Conservation (phyloP, 2,797 vertebrate species). For the Telmatherina bonti region DNA sequence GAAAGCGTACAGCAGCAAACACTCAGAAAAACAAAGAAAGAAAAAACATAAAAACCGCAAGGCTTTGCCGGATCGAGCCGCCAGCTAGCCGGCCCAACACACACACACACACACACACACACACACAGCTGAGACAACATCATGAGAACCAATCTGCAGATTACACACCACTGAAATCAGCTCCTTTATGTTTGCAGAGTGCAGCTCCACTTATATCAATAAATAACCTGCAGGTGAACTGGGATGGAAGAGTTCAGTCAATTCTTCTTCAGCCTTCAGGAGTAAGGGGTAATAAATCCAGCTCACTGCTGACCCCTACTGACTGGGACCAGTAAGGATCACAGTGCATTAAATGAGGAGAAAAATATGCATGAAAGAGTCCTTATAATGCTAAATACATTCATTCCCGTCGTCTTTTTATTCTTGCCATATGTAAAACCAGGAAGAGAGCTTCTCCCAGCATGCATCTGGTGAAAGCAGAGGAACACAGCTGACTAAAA, state of each 20-base stretch:
- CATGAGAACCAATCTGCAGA: slow-evolving; percentile 11
- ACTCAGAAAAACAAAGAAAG: slow-evolving; percentile 23
- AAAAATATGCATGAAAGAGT: neutral
- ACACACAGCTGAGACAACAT: slow-evolving; percentile 51
- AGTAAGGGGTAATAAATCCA: slow-evolving; percentile 3
- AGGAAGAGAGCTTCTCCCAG: neutral
- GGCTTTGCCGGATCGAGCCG: neutral
- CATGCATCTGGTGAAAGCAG: neutral
- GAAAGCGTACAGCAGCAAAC: slow-evolving; percentile 6
- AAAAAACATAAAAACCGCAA: slow-evolving; percentile 19
- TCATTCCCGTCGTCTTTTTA: neutral
- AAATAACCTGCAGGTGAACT: slow-evolving; percentile 30
- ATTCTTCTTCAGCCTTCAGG: neutral
- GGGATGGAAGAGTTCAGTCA: neutral
- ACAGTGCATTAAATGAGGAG: no score
- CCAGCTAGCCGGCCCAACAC: no score
- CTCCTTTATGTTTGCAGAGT: slow-evolving; percentile 6
- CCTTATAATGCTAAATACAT: no score
- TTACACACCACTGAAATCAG: slow-evolving; percentile 16
- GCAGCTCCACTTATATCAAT: slow-evolving; percentile 31
- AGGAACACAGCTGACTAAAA: neutral
- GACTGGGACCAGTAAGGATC: neutral
- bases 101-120: no score
- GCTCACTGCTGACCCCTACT: slow-evolving; percentile 71
- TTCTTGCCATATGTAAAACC: neutral